phyloP scores from a whole-genome alignment of 2,113 vertebrate species.

The Willisornis vidua region DNA sequence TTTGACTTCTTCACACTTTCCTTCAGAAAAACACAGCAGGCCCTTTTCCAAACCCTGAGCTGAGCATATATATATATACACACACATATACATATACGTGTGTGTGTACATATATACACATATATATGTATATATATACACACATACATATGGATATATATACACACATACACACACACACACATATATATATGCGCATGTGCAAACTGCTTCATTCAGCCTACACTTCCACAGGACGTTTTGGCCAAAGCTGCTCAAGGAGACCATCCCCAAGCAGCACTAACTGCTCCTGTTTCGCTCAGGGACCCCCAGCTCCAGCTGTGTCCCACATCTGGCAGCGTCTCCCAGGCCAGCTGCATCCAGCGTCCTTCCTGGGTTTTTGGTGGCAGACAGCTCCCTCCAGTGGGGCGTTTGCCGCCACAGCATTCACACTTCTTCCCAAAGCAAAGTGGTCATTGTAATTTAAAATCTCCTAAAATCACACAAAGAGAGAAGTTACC shows the following conservation, averaged over 20 bases:
- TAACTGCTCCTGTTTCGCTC: accelerated
- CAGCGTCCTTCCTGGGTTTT: neutral
- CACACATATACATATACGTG: accelerated
- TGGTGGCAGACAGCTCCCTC: constrained; percentile 51
- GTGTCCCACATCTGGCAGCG: neutral
- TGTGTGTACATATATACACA: too few species aligned
- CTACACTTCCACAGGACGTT: accelerated
- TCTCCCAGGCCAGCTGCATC: neutral
- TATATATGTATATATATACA: too few species aligned
- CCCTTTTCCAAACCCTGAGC: neutral
- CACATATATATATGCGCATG: accelerated
- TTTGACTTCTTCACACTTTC: neutral
- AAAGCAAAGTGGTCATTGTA: accelerated
- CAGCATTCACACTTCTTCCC: accelerated
- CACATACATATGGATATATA: too few species aligned
- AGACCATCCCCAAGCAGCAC: accelerated
- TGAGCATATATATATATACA: too few species aligned
- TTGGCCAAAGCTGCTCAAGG: neutral
- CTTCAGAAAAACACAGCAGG: neutral
- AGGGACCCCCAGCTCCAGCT: neutral
- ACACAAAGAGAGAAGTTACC: neutral
- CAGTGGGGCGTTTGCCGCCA: neutral
- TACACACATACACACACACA: too few species aligned
- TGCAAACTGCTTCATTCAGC: neutral
- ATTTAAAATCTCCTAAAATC: accelerated